Evolutionary conservation across 1,140 invertebrate genomes (phyloP), one percentile per base, ranked within the genome.

Genomic region (Phymastichus coffea): DNA sequence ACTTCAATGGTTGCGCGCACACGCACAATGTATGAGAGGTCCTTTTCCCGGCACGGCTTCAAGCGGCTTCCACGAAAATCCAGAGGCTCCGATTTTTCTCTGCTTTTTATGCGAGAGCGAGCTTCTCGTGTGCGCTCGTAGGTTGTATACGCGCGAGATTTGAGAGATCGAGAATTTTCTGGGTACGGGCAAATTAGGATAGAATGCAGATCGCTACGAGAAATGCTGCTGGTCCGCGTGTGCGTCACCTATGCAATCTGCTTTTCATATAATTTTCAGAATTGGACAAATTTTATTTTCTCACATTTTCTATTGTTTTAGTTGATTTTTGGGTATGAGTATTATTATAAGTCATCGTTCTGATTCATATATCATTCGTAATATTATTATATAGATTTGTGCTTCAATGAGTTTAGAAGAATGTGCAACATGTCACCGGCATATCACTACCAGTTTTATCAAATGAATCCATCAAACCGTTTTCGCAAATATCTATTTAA

Each of bases 141-240:
- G 41, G 14, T 19, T 3, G 3, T 22, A 44, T 25, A 10, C 25
- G 41, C 10, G 14, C 3, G 20, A 2, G 41, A 44, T 23, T 19
- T 20, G 41, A 43, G 22, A 25, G 22, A 19, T 6, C 10, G 26
- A 14, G 22, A 38, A 56, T 49, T 25, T 68, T 56, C 9, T 49
- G 43, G 35, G 28, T 15, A 6, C 48, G 15, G 6, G 25, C 26
- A 23, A 57, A 12, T 15, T 35, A 41, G n/a, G 25, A 57, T 19
- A 28, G 12, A 12, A 14, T 14, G 19, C 48, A 57, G 1, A n/a
- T 28, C n/a, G 14, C 23, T 33, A 33, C 30, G 30, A 14, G 30
- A 33, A 8, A 8, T 33, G 14, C 7, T 14, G 14, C 30, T 33
- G 14, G 14, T 8, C 6, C 30, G 30, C 6, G 7, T 33, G 30